Evolutionary conservation across 2,797 vertebrate genomes (phyloP).

Genomic region (Coendou prehensilis): DNA sequence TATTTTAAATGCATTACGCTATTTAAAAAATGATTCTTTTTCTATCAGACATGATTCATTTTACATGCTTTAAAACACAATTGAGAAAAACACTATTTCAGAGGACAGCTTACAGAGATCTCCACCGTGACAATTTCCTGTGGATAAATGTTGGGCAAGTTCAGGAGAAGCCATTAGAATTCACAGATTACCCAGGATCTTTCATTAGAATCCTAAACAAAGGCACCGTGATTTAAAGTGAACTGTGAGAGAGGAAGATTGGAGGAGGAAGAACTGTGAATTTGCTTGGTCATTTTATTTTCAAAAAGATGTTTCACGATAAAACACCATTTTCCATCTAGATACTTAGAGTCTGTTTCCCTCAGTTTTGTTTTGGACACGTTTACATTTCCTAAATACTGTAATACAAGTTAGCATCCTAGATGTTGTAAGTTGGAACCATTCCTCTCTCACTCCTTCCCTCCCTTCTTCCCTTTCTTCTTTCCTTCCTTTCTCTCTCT

Average conservation of each 20-base stretch:
- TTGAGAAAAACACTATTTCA: neutral
- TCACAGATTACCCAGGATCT: neutral
- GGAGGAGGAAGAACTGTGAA: neutral
- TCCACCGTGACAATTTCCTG: neutral
- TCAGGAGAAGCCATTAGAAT: neutral
- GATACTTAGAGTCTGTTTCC: neutral
- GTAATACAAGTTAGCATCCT: slow-evolving; percentile 21
- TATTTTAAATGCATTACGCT: neutral
- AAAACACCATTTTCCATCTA: neutral
- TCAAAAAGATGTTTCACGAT: slow-evolving; percentile 33
- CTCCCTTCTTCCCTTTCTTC: too few species aligned
- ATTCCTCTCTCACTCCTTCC: neutral
- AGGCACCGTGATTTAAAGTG: neutral
- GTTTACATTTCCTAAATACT: slow-evolving; percentile 56
- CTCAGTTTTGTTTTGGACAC: slow-evolving; percentile 29
- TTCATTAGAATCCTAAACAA: slow-evolving; percentile 3
- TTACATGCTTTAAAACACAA: slow-evolving; percentile 48
- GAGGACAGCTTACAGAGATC: neutral
- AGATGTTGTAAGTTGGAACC: neutral
- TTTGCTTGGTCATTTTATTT: slow-evolving; percentile 60
- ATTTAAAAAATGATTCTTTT: neutral
- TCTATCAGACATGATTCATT: neutral
- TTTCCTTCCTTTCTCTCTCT: neutral
- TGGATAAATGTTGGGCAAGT: neutral
- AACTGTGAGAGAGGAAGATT: slow-evolving; percentile 17